Base-by-base conservation (phyloP, 2,888 invertebrate genomes). In the Laspeyria flexula region DNA sequence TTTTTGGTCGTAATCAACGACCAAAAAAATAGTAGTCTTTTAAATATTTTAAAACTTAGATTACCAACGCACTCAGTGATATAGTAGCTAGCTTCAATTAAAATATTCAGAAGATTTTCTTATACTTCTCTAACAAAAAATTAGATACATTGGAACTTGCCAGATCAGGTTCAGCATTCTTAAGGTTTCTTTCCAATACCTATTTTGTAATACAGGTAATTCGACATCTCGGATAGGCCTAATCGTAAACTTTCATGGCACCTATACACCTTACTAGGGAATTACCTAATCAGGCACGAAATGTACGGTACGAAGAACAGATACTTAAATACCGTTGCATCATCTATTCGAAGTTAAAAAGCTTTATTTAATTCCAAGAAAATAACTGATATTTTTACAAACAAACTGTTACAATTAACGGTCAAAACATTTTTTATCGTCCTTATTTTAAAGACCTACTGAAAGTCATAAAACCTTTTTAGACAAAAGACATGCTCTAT, bases 361-460 rank as follows among this genome's bases (percentile, higher is more conserved):
- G 3, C n/a, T 1, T 37, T 12, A 12, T 37, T 18, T 5, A 39
- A 44, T 50, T 46, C 45, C 27, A 6, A n/a, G 43, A 45, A 31
- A 35, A 15, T 12, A 43, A 34, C 31, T 38, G 30, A 39, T 44
- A 50, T 49, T 66, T 60, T 65, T 70, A 65, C 69, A 73, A 79
- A 71, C 64, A 18, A 48, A 60, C 81, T 85, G 85, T 81, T 85
- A 85, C 81, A 86, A 83, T 84, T 86, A 86, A 85, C 83, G 78
- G 83, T 65, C 54, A 55, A 58, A 29, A 70, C 69, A 66, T 75
- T 81, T 79, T 78, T 70, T 66, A 42, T 31, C 37, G 12, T 16
- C 34, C 30, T 49, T 58, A 67, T 60, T 69, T 63, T 65, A 51
- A 63, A 50, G 52, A 21, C 11, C 57, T 54, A 54, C 54, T 40